Base-by-base conservation (phyloP, 1,140 invertebrate species). In the Anadara kagoshimensis region DNA sequence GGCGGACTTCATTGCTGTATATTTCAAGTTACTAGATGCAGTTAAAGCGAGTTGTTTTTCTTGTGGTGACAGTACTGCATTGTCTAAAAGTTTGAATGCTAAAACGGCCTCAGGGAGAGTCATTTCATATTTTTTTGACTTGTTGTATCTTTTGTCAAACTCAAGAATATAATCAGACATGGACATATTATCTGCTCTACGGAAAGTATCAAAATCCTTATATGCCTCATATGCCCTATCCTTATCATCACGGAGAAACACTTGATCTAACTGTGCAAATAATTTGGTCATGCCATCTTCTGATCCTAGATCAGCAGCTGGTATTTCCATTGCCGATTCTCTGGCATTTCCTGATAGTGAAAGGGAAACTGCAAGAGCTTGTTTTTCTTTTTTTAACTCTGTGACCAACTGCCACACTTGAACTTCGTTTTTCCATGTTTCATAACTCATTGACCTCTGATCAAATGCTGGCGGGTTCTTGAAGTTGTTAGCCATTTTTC, bases 121-220 rank as follows among this genome's bases (percentile, higher is more conserved):
- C 76, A 74, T 74, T 14, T 78, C 57, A 66, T 62, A 58, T 51
- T 70, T 74, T 47, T 65, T 65, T 49, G 57, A 49, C 22, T 58
- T 43, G 20, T 67, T 62, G 41, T 72, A 67, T 24, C n/a, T 26
- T 43, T 58, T 62, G 22, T 78, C 65, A 66, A 75, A 74, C 61
- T 78, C 76, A 43, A 78, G 20, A 43, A 78, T 67, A 45, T 66
- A 78, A 49, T 75, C 76, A 0, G 67, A 47, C 51, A 67, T 75
- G 45, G 26, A 51, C 41, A 57, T 47, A 49, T 20, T 71, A 62
- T 71, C 73, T n/a, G n/a, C 18, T 59, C 47, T 65, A 20, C 26
- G 29, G 56, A 70, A 78, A 4, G 4, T 58, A 67, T 73, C 76
- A 75, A 78, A 78, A 20, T 49, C 53, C 36, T 53, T 58, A 51